phyloP scores from a whole-genome alignment of 2,888 invertebrate genomes.

The Ferrisia virgata region DNA sequence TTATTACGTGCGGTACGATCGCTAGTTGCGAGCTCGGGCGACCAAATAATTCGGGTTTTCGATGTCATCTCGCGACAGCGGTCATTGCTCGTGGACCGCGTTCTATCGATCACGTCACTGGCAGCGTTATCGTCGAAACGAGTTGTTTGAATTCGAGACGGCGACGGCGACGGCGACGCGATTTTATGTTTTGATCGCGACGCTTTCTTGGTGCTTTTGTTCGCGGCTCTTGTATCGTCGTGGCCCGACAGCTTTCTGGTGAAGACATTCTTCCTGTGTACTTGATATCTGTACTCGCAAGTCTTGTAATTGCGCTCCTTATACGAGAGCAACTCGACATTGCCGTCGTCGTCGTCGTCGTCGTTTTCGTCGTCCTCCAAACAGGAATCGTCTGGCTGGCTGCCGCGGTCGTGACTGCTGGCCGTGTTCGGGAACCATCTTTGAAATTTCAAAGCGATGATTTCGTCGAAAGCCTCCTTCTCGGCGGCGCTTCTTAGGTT shows the following conservation, averaged over 20 bases:
- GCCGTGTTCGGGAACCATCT: slow-evolving; percentile 51
- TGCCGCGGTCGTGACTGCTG: neutral
- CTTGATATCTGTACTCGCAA: slow-evolving; percentile 41
- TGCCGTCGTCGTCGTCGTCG: neutral
- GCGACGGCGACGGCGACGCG: neutral
- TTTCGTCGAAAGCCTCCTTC: slow-evolving; percentile 49
- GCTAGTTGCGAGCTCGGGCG: no score
- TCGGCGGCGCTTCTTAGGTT: neutral
- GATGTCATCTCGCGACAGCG: no score
- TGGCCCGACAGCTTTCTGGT: neutral
- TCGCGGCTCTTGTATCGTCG: neutral
- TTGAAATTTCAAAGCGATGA: slow-evolving; percentile 51
- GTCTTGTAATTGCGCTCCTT: slow-evolving; percentile 35
- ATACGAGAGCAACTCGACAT: slow-evolving; percentile 36
- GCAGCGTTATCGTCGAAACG: no score
- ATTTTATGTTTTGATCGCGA: neutral
- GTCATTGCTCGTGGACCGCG: no score
- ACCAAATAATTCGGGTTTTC: no score
- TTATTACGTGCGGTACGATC: no score
- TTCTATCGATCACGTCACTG: no score
- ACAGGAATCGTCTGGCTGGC: neutral
- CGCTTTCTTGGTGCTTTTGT: neutral
- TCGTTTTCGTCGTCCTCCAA: neutral
- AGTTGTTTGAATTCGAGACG: no score
- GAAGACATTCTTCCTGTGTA: slow-evolving; percentile 10